phyloP scores from a whole-genome alignment of 2,113 vertebrate species.

The Microcebus jonahi region DNA sequence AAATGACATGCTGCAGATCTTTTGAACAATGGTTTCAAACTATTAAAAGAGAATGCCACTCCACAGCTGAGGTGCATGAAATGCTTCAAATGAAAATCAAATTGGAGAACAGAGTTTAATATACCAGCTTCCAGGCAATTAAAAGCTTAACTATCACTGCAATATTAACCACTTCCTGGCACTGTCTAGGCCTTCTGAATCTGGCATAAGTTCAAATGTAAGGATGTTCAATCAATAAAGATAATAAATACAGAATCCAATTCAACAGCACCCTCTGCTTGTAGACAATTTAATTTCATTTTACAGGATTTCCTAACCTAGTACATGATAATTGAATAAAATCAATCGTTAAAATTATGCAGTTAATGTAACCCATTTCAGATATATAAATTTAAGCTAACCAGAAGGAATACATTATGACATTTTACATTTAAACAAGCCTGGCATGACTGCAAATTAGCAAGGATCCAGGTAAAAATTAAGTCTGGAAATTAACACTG shows the following conservation, averaged over 20 bases:
- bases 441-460: constrained; percentile 17
- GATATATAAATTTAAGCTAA: constrained; percentile 58
- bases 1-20: constrained; percentile 24
- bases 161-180: constrained; percentile 20
- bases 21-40: constrained; percentile 42
- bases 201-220: constrained; percentile 43
- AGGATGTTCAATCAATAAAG: background rate
- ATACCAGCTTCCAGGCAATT: background rate
- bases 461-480: background rate
- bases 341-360: background rate
- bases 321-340: constrained; percentile 48
- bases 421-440: constrained; percentile 21
- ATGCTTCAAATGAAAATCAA: constrained; percentile 63
- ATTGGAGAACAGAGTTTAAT: constrained; percentile 55
- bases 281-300: constrained; percentile 58
- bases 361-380: constrained; percentile 34
- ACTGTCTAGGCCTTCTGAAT: background rate
- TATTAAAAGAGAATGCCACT: constrained; percentile 15
- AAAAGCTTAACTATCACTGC: background rate
- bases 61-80: background rate
- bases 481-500: background rate
- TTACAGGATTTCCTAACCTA: background rate
- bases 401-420: constrained; percentile 46
- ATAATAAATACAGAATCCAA: background rate
- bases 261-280: constrained; percentile 29